Conservation (phyloP, 2,113 vertebrate genomes). For the Bostrychus sinensis region DNA sequence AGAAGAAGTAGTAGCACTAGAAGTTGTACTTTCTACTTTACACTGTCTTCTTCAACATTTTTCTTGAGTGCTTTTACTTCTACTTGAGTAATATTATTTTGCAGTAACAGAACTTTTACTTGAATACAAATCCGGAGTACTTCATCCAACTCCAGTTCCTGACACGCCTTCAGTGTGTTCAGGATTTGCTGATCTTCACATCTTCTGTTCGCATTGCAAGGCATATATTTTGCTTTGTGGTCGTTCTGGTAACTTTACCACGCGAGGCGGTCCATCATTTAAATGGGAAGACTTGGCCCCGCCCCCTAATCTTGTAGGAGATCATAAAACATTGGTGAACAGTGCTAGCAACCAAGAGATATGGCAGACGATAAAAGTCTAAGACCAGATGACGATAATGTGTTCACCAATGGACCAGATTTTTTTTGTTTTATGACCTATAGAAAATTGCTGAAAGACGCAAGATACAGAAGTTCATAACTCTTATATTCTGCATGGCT, state of each 20-base stretch:
- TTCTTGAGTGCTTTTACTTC: too few species aligned
- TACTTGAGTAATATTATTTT: too few species aligned
- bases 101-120: too few species aligned
- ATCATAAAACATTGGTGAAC: constrained; percentile 67
- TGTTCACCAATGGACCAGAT: constrained; percentile 46
- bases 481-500: neutral
- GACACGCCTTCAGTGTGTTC: neutral
- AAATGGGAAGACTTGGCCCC: constrained; percentile 16
- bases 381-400: constrained; percentile 69
- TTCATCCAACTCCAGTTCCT: constrained; percentile 22
- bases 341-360: constrained; percentile 35
- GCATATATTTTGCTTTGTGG: constrained; percentile 43
- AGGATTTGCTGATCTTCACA: constrained; percentile 20
- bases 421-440: constrained; percentile 57
- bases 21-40: too few species aligned
- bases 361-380: constrained; percentile 68
- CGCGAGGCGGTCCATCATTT: constrained; percentile 54
- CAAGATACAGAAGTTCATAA: constrained; percentile 1
- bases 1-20: too few species aligned
- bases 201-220: constrained; percentile 24
- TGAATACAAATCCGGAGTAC: too few species aligned
- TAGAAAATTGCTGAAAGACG: constrained; percentile 15
- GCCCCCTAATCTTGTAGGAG: constrained; percentile 19
- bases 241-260: constrained; percentile 42
- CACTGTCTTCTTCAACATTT: too few species aligned